phyloP scores from a whole-genome alignment of 2,113 vertebrate species.

The Rutilus rutilus region DNA sequence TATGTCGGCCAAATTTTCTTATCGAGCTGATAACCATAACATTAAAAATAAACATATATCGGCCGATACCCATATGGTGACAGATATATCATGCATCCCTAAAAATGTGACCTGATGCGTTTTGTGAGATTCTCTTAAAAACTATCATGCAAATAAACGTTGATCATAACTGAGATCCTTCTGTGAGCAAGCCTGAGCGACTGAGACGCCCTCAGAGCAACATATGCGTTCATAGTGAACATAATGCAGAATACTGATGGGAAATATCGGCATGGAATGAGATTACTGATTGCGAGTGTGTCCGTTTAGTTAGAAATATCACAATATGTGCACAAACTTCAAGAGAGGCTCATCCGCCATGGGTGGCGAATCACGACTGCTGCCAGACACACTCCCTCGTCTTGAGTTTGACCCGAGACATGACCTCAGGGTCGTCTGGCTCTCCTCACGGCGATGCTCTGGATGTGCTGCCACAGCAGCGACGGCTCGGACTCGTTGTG shows the following conservation, averaged over 20 bases:
- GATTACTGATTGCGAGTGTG: neutral
- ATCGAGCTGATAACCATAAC: too few species aligned
- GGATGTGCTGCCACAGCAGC: constrained; percentile 94
- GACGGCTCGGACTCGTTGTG: constrained; percentile 88
- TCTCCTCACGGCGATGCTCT: constrained; percentile 86
- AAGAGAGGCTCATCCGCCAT: neutral
- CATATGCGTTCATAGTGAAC: neutral
- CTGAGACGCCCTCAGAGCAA: neutral
- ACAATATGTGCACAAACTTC: neutral
- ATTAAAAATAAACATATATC: too few species aligned
- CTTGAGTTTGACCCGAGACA: neutral
- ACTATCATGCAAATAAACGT: neutral
- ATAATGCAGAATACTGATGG: neutral
- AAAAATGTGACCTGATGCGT: neutral
- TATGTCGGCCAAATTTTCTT: too few species aligned
- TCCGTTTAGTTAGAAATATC: neutral
- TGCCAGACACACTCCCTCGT: neutral
- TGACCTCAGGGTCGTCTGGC: constrained; percentile 50
- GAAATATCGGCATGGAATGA: neutral
- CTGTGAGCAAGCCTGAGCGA: neutral
- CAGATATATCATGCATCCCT: too few species aligned
- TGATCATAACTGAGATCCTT: neutral
- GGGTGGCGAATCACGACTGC: neutral
- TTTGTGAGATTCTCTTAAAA: neutral
- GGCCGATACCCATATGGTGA: too few species aligned